Conservation (phyloP, 2,888 invertebrate species). For the Pharmacophagus antenor region DNA sequence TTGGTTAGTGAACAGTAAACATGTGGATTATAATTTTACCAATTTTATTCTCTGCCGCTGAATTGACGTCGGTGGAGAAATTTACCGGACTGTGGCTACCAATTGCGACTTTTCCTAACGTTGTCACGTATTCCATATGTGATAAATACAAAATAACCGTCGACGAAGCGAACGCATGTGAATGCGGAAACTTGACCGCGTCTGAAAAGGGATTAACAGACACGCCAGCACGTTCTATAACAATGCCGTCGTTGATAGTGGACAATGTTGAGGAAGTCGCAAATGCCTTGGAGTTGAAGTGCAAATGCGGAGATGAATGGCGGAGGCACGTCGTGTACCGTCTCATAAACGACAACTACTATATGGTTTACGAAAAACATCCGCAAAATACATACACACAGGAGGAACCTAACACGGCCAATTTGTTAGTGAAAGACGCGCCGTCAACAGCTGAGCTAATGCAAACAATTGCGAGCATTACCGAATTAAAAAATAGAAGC, state of each 20-base stretch:
- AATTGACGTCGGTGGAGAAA: slow-evolving; percentile 12
- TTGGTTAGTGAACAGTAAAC: background rate
- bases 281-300: slow-evolving; percentile 17
- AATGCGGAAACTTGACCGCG: background rate
- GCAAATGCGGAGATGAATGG: slow-evolving; percentile 11
- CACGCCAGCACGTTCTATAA: slow-evolving; percentile 11
- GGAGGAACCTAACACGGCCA: slow-evolving; percentile 23
- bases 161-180: background rate
- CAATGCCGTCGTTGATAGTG: slow-evolving; percentile 17
- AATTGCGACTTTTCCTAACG: slow-evolving; percentile 22
- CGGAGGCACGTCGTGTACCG: slow-evolving; percentile 13
- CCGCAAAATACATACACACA: slow-evolving; percentile 8
- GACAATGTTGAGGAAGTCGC: slow-evolving; percentile 18
- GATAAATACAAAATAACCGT: slow-evolving; percentile 20
- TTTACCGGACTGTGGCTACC: slow-evolving; percentile 24
- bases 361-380: slow-evolving; percentile 16
- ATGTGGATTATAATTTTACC: slow-evolving; percentile 7
- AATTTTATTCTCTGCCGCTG: slow-evolving; percentile 2
- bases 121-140: slow-evolving; percentile 15
- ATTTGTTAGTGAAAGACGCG: slow-evolving; percentile 13
- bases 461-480: slow-evolving; percentile 11
- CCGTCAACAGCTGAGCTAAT: slow-evolving; percentile 7
- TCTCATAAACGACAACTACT: slow-evolving; percentile 20
- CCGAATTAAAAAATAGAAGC: slow-evolving; percentile 24
- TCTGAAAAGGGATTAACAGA: slow-evolving; percentile 14